A percentile compares a stretch with the other conserved stretches of the same genome.
Evolutionary conservation across 2,113 vertebrate genomes (phyloP).

Genomic region (Cavia aperea): DNA sequence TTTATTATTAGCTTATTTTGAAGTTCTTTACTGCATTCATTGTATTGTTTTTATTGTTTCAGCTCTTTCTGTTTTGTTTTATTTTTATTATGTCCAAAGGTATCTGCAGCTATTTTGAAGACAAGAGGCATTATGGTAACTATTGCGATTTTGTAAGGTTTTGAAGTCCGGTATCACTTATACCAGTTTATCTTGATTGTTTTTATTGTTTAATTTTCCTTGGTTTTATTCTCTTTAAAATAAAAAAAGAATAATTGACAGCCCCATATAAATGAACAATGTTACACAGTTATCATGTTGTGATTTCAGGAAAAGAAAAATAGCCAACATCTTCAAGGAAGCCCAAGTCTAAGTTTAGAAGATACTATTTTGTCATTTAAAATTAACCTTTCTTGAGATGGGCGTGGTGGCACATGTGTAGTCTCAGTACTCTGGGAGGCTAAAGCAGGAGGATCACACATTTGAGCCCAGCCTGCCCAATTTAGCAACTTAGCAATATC

Average conservation of each 20-base stretch:
- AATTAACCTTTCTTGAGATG: not conserved
- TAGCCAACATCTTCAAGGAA: not conserved
- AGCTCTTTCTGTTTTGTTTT: too few species aligned
- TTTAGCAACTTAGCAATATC: not conserved
- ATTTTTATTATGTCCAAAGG: too few species aligned
- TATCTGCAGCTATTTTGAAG: too few species aligned
- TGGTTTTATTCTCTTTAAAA: too few species aligned
- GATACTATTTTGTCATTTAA: not conserved
- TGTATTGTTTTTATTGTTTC: too few species aligned
- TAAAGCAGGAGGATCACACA: not conserved
- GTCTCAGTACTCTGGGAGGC: not conserved
- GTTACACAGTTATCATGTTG: not conserved
- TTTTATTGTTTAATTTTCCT: too few species aligned
- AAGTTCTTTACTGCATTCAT: too few species aligned
- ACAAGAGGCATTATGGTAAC: too few species aligned
- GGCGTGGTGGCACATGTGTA: not conserved
- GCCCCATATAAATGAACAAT: not conserved
- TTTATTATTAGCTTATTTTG: too few species aligned
- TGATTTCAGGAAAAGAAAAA: conserved; percentile 14
- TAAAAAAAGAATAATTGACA: not conserved
- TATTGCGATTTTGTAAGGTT: too few species aligned
- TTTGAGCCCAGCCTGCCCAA: not conserved
- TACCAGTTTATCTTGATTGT: too few species aligned
- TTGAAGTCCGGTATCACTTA: too few species aligned
- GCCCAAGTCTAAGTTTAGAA: not conserved